Evolutionary conservation across 1,140 invertebrate species (phyloP).

Genomic region (Hycleus phaleratus): DNA sequence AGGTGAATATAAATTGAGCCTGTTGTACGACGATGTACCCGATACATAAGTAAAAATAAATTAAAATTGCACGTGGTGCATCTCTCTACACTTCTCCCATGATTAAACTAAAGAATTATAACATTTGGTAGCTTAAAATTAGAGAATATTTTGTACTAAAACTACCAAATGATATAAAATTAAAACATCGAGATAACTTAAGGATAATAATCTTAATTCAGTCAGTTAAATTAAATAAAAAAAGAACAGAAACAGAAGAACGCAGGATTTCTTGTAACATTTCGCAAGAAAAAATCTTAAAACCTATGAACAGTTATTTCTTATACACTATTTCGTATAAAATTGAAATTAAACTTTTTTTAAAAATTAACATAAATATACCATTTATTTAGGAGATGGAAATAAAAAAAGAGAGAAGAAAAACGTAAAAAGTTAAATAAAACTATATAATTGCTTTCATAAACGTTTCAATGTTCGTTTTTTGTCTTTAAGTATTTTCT

Average conservation of each 20-base stretch:
- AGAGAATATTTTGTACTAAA: not conserved
- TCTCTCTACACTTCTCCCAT: not conserved
- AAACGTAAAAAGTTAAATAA: constrained; percentile 13
- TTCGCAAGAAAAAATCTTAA: too few relatives aligned
- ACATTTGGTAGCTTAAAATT: constrained; percentile 1
- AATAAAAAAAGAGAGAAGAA: not conserved
- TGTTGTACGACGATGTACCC: not conserved
- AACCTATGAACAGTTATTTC: too few relatives aligned
- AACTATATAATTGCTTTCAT: constrained; percentile 47
- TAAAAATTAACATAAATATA: constrained; percentile 1
- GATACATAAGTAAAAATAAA: too few relatives aligned
- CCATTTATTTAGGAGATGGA: not conserved
- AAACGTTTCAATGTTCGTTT: constrained; percentile 81
- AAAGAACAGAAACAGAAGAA: too few relatives aligned
- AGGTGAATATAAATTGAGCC: not conserved
- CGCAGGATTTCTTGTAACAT: too few relatives aligned
- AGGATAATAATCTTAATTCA: too few relatives aligned
- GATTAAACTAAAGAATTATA: not conserved
- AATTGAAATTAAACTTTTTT: constrained; percentile 5
- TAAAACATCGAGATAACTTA: too few relatives aligned
- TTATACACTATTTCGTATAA: not conserved
- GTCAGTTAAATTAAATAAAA: too few relatives aligned
- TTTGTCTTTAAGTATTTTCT: constrained; percentile 73
- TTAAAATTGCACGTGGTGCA: constrained; percentile 10
- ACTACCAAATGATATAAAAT: too few relatives aligned